Conservation (phyloP, 2,888 invertebrate genomes). For the Trachelus troglodyta region DNA sequence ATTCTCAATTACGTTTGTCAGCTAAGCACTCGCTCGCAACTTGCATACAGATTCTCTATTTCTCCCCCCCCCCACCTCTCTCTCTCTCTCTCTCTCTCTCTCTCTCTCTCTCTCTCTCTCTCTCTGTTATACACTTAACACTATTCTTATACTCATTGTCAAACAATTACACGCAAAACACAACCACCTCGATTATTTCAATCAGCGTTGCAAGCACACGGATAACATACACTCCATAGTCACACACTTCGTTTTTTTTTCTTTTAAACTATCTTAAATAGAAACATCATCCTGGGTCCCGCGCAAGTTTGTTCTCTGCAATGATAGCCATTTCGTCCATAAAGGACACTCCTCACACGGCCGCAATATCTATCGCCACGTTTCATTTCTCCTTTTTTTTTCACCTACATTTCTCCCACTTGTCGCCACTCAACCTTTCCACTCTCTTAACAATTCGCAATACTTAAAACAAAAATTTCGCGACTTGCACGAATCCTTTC, state of each 20-base stretch:
- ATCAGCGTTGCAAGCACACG: constrained; percentile 9
- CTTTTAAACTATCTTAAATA: constrained; percentile 22
- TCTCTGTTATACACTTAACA: constrained; percentile 11
- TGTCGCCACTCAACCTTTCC: constrained; percentile 14
- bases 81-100: constrained; percentile 16
- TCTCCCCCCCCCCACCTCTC: constrained; percentile 8
- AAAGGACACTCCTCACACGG: too few species aligned
- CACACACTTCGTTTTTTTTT: constrained; percentile 1
- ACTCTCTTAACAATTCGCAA: too few species aligned
- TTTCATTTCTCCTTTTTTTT: constrained; percentile 7
- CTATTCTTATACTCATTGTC: neutral
- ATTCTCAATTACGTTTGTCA: too few species aligned
- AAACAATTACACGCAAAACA: constrained; percentile 21
- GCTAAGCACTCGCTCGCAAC: neutral
- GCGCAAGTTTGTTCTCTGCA: constrained; percentile 48
- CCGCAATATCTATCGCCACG: neutral
- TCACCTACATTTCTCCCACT: constrained; percentile 8
- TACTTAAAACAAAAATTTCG: too few species aligned
- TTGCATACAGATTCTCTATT: constrained; percentile 7
- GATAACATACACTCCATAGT: constrained; percentile 1
- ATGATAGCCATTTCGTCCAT: constrained; percentile 31
- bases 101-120: constrained; percentile 4
- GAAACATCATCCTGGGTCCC: constrained; percentile 56
- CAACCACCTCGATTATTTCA: constrained; percentile 13
- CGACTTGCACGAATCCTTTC: too few species aligned